A percentile compares a stretch with the other conserved stretches of the same genome.
Evolutionary conservation across 2,888 invertebrate species (phyloP).

Genomic region (Pandemis cinnamomeana): DNA sequence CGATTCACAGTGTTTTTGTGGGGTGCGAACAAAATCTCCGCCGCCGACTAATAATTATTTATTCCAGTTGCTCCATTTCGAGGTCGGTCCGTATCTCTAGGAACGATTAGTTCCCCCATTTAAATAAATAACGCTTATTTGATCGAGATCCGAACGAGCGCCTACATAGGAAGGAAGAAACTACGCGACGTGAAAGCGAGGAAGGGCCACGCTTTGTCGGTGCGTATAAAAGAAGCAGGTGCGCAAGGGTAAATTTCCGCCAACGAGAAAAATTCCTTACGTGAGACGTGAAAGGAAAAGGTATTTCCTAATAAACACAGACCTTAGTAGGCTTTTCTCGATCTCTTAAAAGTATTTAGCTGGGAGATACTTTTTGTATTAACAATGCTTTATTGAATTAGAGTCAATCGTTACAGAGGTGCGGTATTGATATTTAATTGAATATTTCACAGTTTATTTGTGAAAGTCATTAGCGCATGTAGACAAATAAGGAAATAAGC

Average conservation of each 20-base stretch:
- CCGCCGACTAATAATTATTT: constrained; percentile 18
- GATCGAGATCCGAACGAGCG: constrained; percentile 50
- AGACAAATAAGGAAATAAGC: constrained; percentile 22
- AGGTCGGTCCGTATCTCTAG: constrained; percentile 16
- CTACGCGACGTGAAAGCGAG: constrained; percentile 52
- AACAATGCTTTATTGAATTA: constrained; percentile 45
- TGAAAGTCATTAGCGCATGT: constrained; percentile 8
- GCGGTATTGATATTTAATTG: constrained; percentile 6
- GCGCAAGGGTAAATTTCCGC: constrained; percentile 63
- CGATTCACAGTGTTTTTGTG: constrained; percentile 23
- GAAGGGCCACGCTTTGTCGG: constrained; percentile 55
- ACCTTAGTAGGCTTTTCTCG: constrained; percentile 48
- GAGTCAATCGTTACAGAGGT: constrained; percentile 36
- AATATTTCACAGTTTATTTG: constrained; percentile 3
- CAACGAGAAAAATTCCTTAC: constrained; percentile 62
- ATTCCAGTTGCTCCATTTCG: background rate
- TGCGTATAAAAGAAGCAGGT: constrained; percentile 59
- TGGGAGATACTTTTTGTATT: constrained; percentile 43
- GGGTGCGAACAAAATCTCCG: constrained; percentile 7
- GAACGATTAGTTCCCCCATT: constrained; percentile 42
- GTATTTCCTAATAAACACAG: constrained; percentile 70
- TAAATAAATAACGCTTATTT: constrained; percentile 53
- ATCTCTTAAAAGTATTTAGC: constrained; percentile 49
- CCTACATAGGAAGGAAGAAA: constrained; percentile 47
- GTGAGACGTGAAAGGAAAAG: constrained; percentile 62